Base-by-base conservation (phyloP, 2,113 vertebrate species). In the Dolichotis patagonum region DNA sequence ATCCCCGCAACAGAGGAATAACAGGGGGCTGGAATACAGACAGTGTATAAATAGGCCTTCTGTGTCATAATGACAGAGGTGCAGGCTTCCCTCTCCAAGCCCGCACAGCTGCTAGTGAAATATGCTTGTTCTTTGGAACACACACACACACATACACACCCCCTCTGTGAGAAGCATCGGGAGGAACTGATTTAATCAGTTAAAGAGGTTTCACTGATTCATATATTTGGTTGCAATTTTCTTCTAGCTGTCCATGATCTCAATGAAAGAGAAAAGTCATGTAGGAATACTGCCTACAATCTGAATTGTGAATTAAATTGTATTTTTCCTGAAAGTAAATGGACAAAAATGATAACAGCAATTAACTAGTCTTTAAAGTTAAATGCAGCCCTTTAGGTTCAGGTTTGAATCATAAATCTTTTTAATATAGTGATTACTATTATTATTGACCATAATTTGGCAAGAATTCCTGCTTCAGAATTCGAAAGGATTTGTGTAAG, bases 141-240 rank as follows among this genome's bases (percentile, higher is more conserved):
- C 17, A n/a, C 65, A 69, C 35, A n/a, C 16, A n/a, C 14, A 69
- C 65, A 32, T 32, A 5, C 65, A 16, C 65, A n/a, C 65, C 11
- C 52, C 54, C 2, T 22, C 35, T 3, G 6, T 26, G 35, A 1
- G 1, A 1, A 5, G 35, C 1, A 0, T 20, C 8, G 0, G 3
- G 11, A 22, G 11, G 13, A 17, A 0, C 22, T 0, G 13, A 58
- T 49, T 3, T 14, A 24, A n/a, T n/a, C 12, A 13, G 62, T 17
- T 32, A 2, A 13, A 60, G 71, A 60, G 19, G 1, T 26, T n/a
- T 0, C 2, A 19, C 1, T 62, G 13, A 28, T 7, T 13, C 7
- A 9, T 26, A 38, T 49, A 30, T 71, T 8, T 58, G 11, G 17
- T 17, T 8, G 1, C 14, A 58, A 0, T 5, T 30, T 17, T 77